These are phyloP conservation scores for Antechinus flavipes DNA, from an alignment of 2,113 vertebrate genomes.

Conservation along the genomic window DNA sequence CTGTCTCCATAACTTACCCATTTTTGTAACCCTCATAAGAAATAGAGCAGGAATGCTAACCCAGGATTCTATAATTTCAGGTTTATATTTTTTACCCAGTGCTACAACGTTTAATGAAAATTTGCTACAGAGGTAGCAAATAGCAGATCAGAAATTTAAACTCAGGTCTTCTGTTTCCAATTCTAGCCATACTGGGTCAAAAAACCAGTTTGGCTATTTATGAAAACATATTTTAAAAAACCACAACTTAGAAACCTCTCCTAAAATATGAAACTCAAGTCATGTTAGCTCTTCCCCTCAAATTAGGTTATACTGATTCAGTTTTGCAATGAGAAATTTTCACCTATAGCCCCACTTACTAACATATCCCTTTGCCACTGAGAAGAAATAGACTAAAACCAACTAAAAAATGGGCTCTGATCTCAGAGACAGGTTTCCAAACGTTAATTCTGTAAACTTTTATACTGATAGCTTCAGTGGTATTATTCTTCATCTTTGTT, in stretches of 20 bases:
- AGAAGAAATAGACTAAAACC: not conserved
- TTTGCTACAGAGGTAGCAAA: not conserved
- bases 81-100: not conserved
- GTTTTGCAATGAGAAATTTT: not conserved
- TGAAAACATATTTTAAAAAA: not conserved
- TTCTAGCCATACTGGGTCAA: not conserved
- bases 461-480: not conserved
- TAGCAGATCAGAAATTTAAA: not conserved
- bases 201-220: not conserved
- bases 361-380: not conserved
- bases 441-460: slow-evolving; percentile 35
- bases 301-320: slow-evolving; percentile 4
- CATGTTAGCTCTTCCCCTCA: slow-evolving; percentile 6
- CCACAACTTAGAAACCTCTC: not conserved
- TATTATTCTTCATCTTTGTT: slow-evolving; percentile 37
- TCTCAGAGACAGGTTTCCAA: not conserved
- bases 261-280: not conserved
- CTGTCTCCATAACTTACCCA: not conserved
- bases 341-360: not conserved
- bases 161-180: not conserved
- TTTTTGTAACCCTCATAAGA: not conserved
- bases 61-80: not conserved
- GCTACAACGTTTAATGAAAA: not conserved
- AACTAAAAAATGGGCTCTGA: not conserved
- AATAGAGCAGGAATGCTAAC: not conserved